Base-by-base conservation (phyloP, 2,888 invertebrate genomes). In the Psylliodes chrysocephalus region DNA sequence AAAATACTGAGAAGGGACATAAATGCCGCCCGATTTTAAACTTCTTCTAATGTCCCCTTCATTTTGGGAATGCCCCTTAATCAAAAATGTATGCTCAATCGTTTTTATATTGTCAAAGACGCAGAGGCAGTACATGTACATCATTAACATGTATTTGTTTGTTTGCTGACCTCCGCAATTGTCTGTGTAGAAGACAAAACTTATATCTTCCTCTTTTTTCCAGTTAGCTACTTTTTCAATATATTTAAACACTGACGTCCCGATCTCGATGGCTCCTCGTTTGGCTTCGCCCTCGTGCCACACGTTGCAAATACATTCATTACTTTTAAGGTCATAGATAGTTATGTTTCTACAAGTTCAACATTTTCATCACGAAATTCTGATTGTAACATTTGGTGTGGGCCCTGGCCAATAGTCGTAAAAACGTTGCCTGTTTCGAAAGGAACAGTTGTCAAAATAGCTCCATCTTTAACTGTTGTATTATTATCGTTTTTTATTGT, bases 201-300 rank as follows among this genome's bases (percentile, higher is more conserved):
- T 44, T 6, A 28, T 6, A 8, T 28, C 28, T 44, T 44, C 33
- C 17, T 17, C 18, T 30, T 28, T 40, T 3, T 17, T 56, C 28
- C 18, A 28, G 10, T 61, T 17, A 4, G 6, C n/a, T 28, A 55
- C 62, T 14, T 64, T 61, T 54, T 60, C 49, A 3, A 67, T 12
- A 47, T 40, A 62, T 5, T 15, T 33, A 1, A 59, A 60, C 30
- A 64, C 47, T 17, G 65, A 56, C 3, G 60, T 46, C 6, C 38
- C 63, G 10, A 67, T 67, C 57, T 64, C 67, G 1, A 38, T 30
- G 12, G 30, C 63, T n/a, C 64, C 67, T 63, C 66, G 52, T 28
- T 66, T 22, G 6, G 61, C 66, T 15, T 66, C 51, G 1, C 46
- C 68, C 14, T 66, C 64, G 42, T 68, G 68, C 68, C 66, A 61